Conservation (phyloP, 2,797 vertebrate genomes). For the Clarias pachynema region DNA sequence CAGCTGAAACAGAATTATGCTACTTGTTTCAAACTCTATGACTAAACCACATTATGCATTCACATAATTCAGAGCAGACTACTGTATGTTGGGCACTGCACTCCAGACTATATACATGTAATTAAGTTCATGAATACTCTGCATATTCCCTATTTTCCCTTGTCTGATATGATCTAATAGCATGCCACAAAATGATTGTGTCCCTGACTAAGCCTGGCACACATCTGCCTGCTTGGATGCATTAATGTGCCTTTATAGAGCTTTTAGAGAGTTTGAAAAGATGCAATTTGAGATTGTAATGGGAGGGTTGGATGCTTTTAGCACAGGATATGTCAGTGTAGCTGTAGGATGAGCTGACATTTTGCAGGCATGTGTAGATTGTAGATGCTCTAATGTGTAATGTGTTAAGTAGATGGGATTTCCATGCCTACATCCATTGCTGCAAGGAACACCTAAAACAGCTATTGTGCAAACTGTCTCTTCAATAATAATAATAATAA, state of each 20-base stretch:
- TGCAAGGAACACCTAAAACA: conserved; percentile 34
- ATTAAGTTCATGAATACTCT: conserved; percentile 60
- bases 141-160: conserved; percentile 51
- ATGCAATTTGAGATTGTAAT: conserved; percentile 72
- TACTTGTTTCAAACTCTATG: conserved; percentile 45
- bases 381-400: conserved; percentile 70
- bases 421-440: conserved; percentile 22
- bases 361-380: conserved; percentile 68
- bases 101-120: conserved; percentile 52
- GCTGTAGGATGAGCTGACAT: conserved; percentile 72
- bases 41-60: conserved; percentile 52
- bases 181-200: conserved; percentile 61
- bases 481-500: not conserved
- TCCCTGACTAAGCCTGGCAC: conserved; percentile 59
- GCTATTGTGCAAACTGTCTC: not conserved
- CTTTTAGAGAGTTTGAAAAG: conserved; percentile 70
- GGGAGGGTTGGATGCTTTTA: conserved; percentile 60
- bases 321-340: conserved; percentile 65
- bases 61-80: conserved; percentile 48
- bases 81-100: too few species aligned
- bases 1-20: conserved; percentile 16
- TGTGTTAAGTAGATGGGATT: conserved; percentile 75
- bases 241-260: conserved; percentile 68
- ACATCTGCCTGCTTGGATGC: conserved; percentile 53
- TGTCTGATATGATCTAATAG: conserved; percentile 65